Evolutionary conservation across 2,113 vertebrate species (phyloP), one percentile per base, ranked within the genome.

Genomic region (Helogale parvula): DNA sequence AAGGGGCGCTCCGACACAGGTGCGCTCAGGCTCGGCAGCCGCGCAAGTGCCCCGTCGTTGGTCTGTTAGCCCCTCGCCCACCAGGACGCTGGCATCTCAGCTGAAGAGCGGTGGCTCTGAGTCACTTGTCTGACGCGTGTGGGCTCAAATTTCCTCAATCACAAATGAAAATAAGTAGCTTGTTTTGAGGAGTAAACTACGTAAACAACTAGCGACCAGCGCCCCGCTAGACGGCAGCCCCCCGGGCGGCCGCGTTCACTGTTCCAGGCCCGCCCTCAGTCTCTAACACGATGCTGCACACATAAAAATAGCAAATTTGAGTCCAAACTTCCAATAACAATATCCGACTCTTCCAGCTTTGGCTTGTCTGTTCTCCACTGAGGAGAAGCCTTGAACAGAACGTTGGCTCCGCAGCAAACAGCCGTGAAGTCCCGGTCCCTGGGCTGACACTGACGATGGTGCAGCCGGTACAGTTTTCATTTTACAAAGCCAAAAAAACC

Each of bases 181-280:
- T 72, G 25, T n/a, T 10, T 16, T 35, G 16, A 63, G 45, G 25
- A 85, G 50, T n/a, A 14, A 63, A 23, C 35, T 21, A 31, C 0
- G 3, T 1, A 29, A 21, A 60, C 57, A 77, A 66, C 0, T 4
- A 31, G 38, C 74, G 13, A 8, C 8, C 35, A 29, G 15, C 6
- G 41, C 31, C 52, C 25, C 41, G 4, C 23, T 0, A 52, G 8
- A 31, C 5, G 0, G 47, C 0, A 29, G 27, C 31, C 60, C 27
- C 57, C 41, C 33, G 21, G 29, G 63, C 29, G 19, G 89, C 5
- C 50, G 21, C 31, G 38, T 17, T 41, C 47, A 12, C 4, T 38
- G 19, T 11, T 31, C 65, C 7, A 66, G 47, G 29, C 54, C 72
- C 38, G 14, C 35, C 38, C 29, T 35, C 15, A 0, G 25, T 7